Conservation (phyloP, 2,888 invertebrate species). For the Phortica magna region DNA sequence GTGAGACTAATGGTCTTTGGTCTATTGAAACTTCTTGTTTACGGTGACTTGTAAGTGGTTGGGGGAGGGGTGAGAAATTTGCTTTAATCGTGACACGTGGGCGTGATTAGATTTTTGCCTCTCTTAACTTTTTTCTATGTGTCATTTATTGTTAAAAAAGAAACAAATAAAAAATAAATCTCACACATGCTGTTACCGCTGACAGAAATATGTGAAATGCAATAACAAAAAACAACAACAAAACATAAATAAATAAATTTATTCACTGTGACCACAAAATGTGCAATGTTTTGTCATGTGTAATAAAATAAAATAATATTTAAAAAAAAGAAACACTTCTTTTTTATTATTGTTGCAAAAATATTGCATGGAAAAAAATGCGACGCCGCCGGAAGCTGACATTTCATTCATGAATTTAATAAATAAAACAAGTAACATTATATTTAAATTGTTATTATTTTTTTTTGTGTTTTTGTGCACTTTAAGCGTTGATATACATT, state of each 20-base stretch:
- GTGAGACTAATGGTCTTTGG: slow-evolving; percentile 15
- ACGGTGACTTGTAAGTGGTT: no score
- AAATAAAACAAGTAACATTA: not conserved
- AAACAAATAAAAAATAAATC: no score
- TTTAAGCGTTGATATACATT: not conserved
- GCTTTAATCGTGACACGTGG: slow-evolving; percentile 8
- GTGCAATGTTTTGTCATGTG: slow-evolving; percentile 31
- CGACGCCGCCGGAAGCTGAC: slow-evolving; percentile 22
- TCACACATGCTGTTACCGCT: no score
- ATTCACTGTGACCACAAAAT: slow-evolving; percentile 25
- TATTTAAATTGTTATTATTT: not conserved
- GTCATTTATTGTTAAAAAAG: not conserved
- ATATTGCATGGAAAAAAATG: not conserved
- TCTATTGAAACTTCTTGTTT: not conserved
- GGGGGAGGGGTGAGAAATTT: not conserved
- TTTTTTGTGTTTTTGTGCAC: not conserved
- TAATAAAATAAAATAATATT: slow-evolving; percentile 12
- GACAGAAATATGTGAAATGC: not conserved
- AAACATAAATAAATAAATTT: not conserved
- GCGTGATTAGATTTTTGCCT: not conserved
- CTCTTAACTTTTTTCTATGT: not conserved
- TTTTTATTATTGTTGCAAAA: slow-evolving; percentile 1
- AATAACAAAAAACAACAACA: not conserved
- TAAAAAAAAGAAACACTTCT: slow-evolving; percentile 3
- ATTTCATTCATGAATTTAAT: not conserved